Evolutionary conservation across 2,888 invertebrate species (phyloP), one percentile per base, ranked within the genome.

Genomic region (Chamaedrilus cognettii): DNA sequence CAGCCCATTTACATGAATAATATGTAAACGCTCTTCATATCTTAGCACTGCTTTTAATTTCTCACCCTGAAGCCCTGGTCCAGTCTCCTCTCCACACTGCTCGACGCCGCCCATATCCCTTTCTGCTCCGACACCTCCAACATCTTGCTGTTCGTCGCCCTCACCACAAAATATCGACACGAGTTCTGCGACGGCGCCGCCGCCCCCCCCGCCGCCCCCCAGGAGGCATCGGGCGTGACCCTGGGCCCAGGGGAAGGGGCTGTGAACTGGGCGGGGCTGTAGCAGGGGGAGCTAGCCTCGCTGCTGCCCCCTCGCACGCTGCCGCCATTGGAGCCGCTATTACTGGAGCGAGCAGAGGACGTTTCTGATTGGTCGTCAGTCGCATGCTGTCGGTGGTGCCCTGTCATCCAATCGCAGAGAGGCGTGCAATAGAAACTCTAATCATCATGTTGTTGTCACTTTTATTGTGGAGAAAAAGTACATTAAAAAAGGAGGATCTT

Each of bases 21-120:
- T n/a, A n/a, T n/a, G n/a, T n/a, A n/a, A n/a, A n/a, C n/a, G n/a
- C n/a, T n/a, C n/a, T n/a, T n/a, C n/a, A n/a, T n/a, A n/a, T n/a
- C n/a, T n/a, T n/a, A n/a, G n/a, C n/a, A n/a, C n/a, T n/a, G n/a
- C n/a, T n/a, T n/a, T n/a, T n/a, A n/a, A n/a, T 19, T 52, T 73
- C 81, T 75, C 76, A 89, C 90, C 86, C 87, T 87, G 72, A 86
- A 86, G 28, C 86, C 84, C 72, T 87, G 87, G 75, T 88, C 85
- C 65, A 90, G 79, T 77, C 88, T 89, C 77, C 87, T 87, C 68
- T 88, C 88, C 19, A 42, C 42, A 2, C 88, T 89, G 66, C 85
- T 85, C 28, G 85, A 86, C n/a, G 88, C 83, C 23, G 87, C 86
- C 86, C 87, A 90, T 5, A 85, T 82, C 49, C 86, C 86, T 11